phyloP scores from a whole-genome alignment of 1,140 invertebrate genomes.

The Linepithema humile region DNA sequence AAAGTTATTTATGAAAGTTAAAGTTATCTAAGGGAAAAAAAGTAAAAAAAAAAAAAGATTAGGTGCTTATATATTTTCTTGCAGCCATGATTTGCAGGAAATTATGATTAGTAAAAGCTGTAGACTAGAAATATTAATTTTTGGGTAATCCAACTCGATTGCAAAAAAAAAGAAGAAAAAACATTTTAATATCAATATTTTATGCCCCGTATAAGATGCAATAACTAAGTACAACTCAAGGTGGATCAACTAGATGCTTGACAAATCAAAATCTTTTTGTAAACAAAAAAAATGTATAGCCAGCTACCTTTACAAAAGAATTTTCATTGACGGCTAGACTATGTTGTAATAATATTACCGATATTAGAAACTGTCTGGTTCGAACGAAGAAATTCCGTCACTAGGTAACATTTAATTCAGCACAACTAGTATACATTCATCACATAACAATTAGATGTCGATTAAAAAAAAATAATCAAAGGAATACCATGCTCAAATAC shows the following conservation, averaged over 20 bases:
- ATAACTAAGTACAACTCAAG: slow-evolving; percentile 78
- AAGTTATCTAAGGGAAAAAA: slow-evolving; percentile 70
- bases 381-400: slow-evolving; percentile 71
- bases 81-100: slow-evolving; percentile 69
- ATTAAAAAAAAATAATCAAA: neutral
- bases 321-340: slow-evolving; percentile 63
- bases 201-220: slow-evolving; percentile 72
- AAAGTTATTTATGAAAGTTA: slow-evolving; percentile 79
- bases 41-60: slow-evolving; percentile 59
- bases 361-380: slow-evolving; percentile 65
- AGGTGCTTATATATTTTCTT: slow-evolving; percentile 78
- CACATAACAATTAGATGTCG: neutral
- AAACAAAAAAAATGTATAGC: slow-evolving; percentile 61
- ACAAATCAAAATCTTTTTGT: slow-evolving; percentile 76
- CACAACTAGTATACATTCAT: neutral
- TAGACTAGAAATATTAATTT: slow-evolving; percentile 68
- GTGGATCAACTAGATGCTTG: slow-evolving; percentile 73
- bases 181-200: slow-evolving; percentile 61
- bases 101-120: slow-evolving; percentile 61
- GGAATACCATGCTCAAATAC: slow-evolving; percentile 10
- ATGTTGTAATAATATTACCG: slow-evolving; percentile 41
- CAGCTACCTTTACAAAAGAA: slow-evolving; percentile 66
- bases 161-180: slow-evolving; percentile 55
- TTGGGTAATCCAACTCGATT: slow-evolving; percentile 77
- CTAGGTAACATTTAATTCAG: slow-evolving; percentile 16